These are phyloP conservation scores for Burhinus oedicnemus DNA, from an alignment of 2,113 vertebrate genomes.

Conservation along the genomic window DNA sequence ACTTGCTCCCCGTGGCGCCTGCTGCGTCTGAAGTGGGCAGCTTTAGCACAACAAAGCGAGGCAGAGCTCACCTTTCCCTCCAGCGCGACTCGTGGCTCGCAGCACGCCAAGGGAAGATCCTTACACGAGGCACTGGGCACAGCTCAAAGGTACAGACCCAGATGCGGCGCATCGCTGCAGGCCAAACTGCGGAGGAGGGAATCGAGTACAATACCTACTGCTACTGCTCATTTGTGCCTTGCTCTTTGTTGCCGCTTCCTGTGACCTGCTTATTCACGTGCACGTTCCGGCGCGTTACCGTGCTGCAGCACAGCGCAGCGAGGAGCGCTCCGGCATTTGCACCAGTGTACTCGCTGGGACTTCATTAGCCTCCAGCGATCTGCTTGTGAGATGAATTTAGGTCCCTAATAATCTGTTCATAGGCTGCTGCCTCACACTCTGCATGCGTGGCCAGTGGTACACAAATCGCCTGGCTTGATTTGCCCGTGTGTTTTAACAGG, in stretches of 20 bases:
- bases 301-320: background rate
- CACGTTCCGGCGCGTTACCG: background rate
- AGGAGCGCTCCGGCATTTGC: background rate
- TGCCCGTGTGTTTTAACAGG: background rate
- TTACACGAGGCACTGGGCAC: accelerated
- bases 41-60: background rate
- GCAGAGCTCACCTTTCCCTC: background rate
- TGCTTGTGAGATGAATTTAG: background rate
- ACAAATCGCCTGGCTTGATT: background rate
- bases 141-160: background rate
- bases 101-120: background rate
- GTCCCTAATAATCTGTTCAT: background rate
- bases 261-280: background rate
- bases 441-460: background rate
- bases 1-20: background rate
- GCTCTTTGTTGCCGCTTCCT: background rate
- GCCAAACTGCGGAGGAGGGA: background rate
- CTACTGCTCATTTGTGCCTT: background rate
- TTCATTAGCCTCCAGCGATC: background rate
- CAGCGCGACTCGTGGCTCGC: background rate
- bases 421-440: background rate
- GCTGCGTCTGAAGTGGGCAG: background rate
- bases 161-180: background rate
- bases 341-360: background rate
- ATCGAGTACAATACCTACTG: background rate